Percentiles rank a stretch among this genome's conserved stretches.
phyloP scores from a whole-genome alignment of 1,140 invertebrate species.

The Drosophila grimshawi region DNA sequence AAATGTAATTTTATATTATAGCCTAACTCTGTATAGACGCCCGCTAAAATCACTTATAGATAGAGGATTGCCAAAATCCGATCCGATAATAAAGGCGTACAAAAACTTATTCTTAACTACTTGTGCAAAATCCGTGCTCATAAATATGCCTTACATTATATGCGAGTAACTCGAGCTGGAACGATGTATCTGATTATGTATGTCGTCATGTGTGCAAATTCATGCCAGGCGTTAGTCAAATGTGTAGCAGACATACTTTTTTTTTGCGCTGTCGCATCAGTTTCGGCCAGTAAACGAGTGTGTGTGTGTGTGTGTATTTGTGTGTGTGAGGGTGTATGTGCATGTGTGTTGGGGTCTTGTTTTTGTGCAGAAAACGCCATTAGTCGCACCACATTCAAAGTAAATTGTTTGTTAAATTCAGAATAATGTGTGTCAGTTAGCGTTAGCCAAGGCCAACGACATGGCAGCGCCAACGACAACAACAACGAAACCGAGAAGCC shows the following conservation, averaged over 20 bases:
- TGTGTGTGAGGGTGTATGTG: slow-evolving; percentile 32
- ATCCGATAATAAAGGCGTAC: background rate
- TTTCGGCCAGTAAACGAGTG: slow-evolving; percentile 1
- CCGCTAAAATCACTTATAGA: background rate
- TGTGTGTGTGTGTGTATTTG: slow-evolving; percentile 28
- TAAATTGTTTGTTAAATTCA: slow-evolving; percentile 83
- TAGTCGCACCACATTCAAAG: slow-evolving; percentile 78
- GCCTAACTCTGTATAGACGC: background rate
- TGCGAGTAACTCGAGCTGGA: slow-evolving; percentile 8
- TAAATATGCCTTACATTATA: slow-evolving; percentile 25
- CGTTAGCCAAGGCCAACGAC: slow-evolving; percentile 43
- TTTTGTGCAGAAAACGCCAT: slow-evolving; percentile 68
- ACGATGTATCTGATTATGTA: slow-evolving; percentile 39
- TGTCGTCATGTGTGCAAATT: slow-evolving; percentile 31
- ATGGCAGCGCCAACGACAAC: background rate
- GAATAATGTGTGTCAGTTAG: slow-evolving; percentile 83
- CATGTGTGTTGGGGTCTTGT: slow-evolving; percentile 48
- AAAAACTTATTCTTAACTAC: background rate
- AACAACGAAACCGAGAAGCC: background rate
- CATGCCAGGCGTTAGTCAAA: slow-evolving; percentile 27
- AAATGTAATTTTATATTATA: background rate
- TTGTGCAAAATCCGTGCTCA: background rate
- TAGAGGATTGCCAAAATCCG: background rate
- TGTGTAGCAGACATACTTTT: slow-evolving; percentile 23
- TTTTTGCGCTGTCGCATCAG: slow-evolving; percentile 17